Evolutionary conservation across 2,113 vertebrate species (phyloP).

Genomic region (Rhinolophus ferrumequinum): DNA sequence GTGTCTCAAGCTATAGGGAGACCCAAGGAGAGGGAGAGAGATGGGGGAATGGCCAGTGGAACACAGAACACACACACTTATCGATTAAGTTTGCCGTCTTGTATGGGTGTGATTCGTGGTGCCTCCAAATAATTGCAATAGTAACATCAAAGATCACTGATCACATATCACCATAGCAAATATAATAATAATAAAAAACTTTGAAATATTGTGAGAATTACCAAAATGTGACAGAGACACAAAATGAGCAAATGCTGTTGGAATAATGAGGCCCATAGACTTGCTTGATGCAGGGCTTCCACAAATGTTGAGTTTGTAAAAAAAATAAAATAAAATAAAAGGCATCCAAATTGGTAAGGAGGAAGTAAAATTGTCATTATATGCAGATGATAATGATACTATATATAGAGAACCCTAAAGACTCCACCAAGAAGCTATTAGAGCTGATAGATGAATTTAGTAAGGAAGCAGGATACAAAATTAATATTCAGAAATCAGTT

Average conservation of each 20-base stretch:
- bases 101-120: not conserved
- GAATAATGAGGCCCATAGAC: not conserved
- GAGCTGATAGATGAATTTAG: no score
- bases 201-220: not conserved
- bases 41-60: not conserved
- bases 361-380: no score
- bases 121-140: not conserved
- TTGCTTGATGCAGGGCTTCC: not conserved
- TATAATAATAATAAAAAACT: not conserved
- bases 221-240: not conserved
- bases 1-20: no score
- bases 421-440: no score
- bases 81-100: not conserved
- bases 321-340: no score
- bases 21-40: no score
- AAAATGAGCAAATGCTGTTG: not conserved
- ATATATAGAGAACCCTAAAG: no score
- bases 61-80: not conserved
- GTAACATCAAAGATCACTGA: not conserved
- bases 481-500: no score
- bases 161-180: not conserved
- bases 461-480: no score
- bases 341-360: no score
- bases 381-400: no score
- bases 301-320: not conserved